These are phyloP conservation scores for Norana najaformis DNA, from an alignment of 2,888 invertebrate species.

Conservation along the genomic window DNA sequence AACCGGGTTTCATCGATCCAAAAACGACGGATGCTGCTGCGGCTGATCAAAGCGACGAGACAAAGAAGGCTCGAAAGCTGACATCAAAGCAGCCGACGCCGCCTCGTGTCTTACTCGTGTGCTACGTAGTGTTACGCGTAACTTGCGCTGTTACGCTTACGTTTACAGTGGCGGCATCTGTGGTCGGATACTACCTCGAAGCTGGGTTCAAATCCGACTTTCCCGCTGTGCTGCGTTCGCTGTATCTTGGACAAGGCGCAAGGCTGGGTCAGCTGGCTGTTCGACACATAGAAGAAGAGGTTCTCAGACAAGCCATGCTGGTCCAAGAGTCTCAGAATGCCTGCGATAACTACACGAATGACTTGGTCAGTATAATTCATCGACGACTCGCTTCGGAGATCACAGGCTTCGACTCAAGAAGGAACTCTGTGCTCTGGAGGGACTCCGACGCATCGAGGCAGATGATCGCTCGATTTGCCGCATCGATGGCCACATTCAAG, in stretches of 20 bases:
- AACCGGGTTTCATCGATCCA: not conserved
- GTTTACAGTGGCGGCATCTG: not conserved
- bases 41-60: not conserved
- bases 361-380: not conserved
- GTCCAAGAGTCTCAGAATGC: not conserved
- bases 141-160: not conserved
- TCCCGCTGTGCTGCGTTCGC: not conserved
- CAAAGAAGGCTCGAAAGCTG: not conserved
- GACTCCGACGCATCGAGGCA: not conserved
- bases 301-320: not conserved
- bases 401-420: not conserved
- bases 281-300: not conserved
- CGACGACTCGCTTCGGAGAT: not conserved
- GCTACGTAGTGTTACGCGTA: not conserved
- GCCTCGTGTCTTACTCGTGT: not conserved
- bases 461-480: not conserved
- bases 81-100: not conserved
- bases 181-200: not conserved
- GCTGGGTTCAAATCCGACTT: not conserved
- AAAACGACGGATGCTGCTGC: no score
- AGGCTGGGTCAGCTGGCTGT: not conserved
- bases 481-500: not conserved
- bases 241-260: not conserved
- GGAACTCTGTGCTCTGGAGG: not conserved
- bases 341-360: not conserved